Conservation (phyloP, 1,140 invertebrate species). For the Oscheius sp. region DNA sequence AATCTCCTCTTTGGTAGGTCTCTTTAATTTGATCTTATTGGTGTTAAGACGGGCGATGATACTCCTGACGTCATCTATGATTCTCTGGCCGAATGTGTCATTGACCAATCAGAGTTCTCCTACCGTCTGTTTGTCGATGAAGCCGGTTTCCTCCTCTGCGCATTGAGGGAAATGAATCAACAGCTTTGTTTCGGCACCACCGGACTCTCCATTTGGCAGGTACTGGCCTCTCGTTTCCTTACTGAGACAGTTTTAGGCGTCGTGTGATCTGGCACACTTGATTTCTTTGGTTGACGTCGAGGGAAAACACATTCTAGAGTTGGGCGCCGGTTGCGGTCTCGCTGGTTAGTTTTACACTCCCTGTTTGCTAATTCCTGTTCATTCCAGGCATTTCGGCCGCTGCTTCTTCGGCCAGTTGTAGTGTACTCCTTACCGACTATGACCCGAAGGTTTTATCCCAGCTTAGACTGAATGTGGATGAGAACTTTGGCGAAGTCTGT, state of each 20-base stretch:
- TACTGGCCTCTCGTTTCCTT: not conserved
- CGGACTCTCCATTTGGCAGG: slow-evolving; percentile 35
- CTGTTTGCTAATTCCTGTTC: not conserved
- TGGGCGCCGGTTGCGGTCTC: slow-evolving; percentile 34
- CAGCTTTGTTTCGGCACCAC: slow-evolving; percentile 26
- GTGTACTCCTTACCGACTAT: slow-evolving; percentile 24
- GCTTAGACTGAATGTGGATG: slow-evolving; percentile 4
- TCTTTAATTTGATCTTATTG: not conserved
- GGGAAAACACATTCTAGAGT: not conserved
- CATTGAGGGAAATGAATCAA: slow-evolving; percentile 8
- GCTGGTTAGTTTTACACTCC: slow-evolving; percentile 10
- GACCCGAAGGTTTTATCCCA: slow-evolving; percentile 26
- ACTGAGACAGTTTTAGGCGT: slow-evolving; percentile 5
- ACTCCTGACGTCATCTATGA: not conserved
- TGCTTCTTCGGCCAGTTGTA: not conserved
- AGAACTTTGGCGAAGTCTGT: not conserved
- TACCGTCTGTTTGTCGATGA: not conserved
- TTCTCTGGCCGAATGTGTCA: not conserved
- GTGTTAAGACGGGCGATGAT: not conserved
- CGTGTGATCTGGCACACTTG: slow-evolving; percentile 26
- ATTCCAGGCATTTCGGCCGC: not conserved
- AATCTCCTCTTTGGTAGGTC: not conserved
- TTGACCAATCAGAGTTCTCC: not conserved
- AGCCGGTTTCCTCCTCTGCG: not conserved
- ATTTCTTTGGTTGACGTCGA: not conserved